Evolutionary conservation across 2,797 vertebrate genomes (phyloP).

Genomic region (Coreius guichenoti): DNA sequence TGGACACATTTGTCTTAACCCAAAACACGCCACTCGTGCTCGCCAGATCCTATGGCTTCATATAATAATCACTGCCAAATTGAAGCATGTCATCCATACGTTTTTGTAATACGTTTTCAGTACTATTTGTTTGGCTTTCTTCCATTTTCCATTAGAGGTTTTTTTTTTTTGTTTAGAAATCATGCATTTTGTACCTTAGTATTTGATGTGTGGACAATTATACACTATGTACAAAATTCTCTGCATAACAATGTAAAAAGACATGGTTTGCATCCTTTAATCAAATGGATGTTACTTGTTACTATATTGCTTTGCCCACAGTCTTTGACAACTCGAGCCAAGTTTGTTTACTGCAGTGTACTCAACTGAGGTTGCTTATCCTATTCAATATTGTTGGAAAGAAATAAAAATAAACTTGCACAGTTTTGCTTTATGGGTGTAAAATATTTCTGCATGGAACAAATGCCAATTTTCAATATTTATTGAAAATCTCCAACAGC

Average conservation of each 20-base stretch:
- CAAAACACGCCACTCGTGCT: conserved; percentile 48
- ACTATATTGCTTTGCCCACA: conserved; percentile 55
- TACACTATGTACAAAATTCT: conserved; percentile 34
- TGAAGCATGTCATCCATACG: conserved; percentile 20
- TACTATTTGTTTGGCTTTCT: neutral
- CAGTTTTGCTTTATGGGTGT: neutral
- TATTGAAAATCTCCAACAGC: conserved; percentile 38
- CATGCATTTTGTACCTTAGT: neutral
- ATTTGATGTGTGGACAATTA: conserved; percentile 9
- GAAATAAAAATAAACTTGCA: conserved; percentile 68
- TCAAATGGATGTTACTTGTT: conserved; percentile 62
- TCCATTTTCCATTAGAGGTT: neutral
- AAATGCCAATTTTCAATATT: conserved; percentile 7
- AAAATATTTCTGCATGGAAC: neutral
- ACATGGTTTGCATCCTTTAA: conserved; percentile 59
- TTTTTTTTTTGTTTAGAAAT: conserved; percentile 12
- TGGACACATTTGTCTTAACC: conserved; percentile 41
- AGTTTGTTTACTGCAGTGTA: conserved; percentile 71
- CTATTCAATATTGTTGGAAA: conserved; percentile 73
- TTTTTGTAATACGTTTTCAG: conserved; percentile 14
- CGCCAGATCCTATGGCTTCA: conserved; percentile 15
- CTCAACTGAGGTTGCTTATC: conserved; percentile 68
- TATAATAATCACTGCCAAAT: conserved; percentile 41
- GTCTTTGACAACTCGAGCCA: conserved; percentile 52
- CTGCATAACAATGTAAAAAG: conserved; percentile 61